Conservation (phyloP, 1,140 invertebrate genomes). For the Trypoxylus dichotomus region DNA sequence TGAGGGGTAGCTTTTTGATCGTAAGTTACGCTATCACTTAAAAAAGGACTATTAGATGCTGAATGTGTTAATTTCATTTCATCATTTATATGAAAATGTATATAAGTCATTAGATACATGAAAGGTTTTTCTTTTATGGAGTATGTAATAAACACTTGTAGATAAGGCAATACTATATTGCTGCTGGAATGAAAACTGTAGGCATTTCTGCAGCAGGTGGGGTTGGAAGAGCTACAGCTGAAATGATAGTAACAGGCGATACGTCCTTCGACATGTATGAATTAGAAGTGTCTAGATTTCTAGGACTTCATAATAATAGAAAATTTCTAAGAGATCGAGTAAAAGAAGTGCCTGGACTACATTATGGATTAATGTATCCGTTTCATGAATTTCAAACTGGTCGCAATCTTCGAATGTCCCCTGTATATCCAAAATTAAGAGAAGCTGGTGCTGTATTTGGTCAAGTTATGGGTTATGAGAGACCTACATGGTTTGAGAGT, state of each 20-base stretch:
- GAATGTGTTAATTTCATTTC: too few species aligned
- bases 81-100: too few species aligned
- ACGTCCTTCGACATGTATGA: slow-evolving; percentile 87
- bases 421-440: slow-evolving; percentile 90
- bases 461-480: slow-evolving; percentile 98
- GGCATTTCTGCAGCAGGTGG: slow-evolving; percentile 92
- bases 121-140: too few species aligned
- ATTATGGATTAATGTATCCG: slow-evolving; percentile 83
- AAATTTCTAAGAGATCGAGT: slow-evolving; percentile 92
- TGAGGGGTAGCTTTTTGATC: too few species aligned
- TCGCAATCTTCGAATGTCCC: slow-evolving; percentile 91
- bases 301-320: slow-evolving; percentile 94
- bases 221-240: slow-evolving; percentile 86
- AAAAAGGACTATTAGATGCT: too few species aligned
- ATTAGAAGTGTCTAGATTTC: slow-evolving; percentile 89
- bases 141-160: slow-evolving; percentile 49
- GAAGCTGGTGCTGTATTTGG: slow-evolving; percentile 95
- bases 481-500: slow-evolving; percentile 88
- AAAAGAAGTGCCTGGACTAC: slow-evolving; percentile 88
- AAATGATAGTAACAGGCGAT: slow-evolving; percentile 84
- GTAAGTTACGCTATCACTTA: too few species aligned
- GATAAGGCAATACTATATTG: slow-evolving; percentile 93
- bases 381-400: slow-evolving; percentile 85
- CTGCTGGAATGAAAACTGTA: slow-evolving; percentile 94
- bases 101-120: too few species aligned